Base-by-base conservation (phyloP, 2,888 invertebrate species). In the Dolichopus griseipennis region DNA sequence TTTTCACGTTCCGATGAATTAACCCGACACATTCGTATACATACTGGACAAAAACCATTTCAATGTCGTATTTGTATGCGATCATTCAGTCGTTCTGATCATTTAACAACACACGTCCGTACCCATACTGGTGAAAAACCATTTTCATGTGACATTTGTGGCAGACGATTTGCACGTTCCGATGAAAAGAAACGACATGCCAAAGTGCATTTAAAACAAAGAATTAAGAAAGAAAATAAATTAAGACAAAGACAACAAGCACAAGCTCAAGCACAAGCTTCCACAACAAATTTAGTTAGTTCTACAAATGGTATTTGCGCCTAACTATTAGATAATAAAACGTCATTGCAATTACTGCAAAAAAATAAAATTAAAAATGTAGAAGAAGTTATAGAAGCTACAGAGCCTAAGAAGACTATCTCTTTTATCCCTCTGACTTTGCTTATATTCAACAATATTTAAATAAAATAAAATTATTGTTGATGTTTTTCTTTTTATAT, bases 171-270 rank as follows among this genome's bases (percentile, higher is more conserved):
- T 82, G 99, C 99, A 67, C 88, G 98, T 71, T 96, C 95, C 74
- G 99, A 99, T 83, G 99, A 99, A 84, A 97, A 98, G 85, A 99
- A 99, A 83, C 87, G 99, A 71, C 99, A 99, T 84, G 96, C 97
- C 70, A 99, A 99, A 84, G 98, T 99, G 72, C 98, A 99, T 83
- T 85, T 95, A 70, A 97, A 97, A 83, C 95, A 96, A 82, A 87
- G 93, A 78, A 87, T 93, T 82, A 93, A 95, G 84, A 89, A 93
- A 75, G 93, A 94, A 81, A 88, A 88, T 73, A 88, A 89, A 77
- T 84, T 88, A 72, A 83, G 83, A 52, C 81, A 81, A 65, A 82
- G 81, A 66, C 81, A 81, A 18, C 82, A 83, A 75, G 72, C 78
- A 72, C 72, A 73, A n/a, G 72, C 73, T n/a, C 72, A 75, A 27